These are phyloP conservation scores for Euproctis similis DNA, from an alignment of 2,888 invertebrate genomes.

Conservation along the genomic window DNA sequence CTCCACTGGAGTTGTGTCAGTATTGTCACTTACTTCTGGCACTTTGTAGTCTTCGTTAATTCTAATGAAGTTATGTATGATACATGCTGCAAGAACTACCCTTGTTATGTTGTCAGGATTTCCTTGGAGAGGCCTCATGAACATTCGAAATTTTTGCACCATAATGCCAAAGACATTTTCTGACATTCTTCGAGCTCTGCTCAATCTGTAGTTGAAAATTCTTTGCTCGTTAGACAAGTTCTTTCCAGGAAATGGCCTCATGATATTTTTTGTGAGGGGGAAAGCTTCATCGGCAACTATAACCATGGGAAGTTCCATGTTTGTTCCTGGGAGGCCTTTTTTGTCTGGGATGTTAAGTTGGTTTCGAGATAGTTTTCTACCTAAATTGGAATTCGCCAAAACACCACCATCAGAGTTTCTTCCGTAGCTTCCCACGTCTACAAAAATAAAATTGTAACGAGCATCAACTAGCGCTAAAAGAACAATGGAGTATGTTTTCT, in stretches of 20 bases:
- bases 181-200: conserved; percentile 7
- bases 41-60: no score
- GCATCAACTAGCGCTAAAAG: no score
- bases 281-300: conserved; percentile 25
- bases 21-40: no score
- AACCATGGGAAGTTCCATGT: conserved; percentile 18
- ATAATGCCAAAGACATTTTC: conserved; percentile 12
- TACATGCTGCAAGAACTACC: no score
- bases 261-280: conserved; percentile 15
- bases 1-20: no score
- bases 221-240: conserved; percentile 2
- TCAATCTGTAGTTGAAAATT: conserved; percentile 5
- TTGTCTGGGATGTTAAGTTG: conserved; percentile 18
- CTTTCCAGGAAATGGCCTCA: conserved; percentile 6
- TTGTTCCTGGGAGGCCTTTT: conserved; percentile 17
- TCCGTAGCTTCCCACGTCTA: no score
- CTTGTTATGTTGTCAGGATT: conserved; percentile 2
- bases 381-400: no score
- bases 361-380: no score
- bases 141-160: conserved; percentile 10
- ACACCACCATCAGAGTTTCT: no score
- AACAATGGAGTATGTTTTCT: no score
- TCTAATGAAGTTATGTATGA: no score
- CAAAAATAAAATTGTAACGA: no score
- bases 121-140: conserved; percentile 7